A percentile compares a stretch with the other conserved stretches of the same genome.
phyloP scores from a whole-genome alignment of 2,113 vertebrate genomes.

The Heterotilapia buettikoferi region DNA sequence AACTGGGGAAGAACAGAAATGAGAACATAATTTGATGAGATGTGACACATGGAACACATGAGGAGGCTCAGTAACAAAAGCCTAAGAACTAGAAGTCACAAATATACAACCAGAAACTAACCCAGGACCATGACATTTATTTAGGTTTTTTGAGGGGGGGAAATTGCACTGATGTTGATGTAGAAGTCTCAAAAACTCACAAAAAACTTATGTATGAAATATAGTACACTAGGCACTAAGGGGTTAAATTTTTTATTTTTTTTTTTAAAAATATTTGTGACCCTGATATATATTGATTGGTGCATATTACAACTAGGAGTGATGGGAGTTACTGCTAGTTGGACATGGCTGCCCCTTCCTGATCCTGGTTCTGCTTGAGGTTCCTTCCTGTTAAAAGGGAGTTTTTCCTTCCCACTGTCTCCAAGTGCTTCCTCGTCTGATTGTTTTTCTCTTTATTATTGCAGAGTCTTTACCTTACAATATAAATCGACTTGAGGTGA shows the following conservation, averaged over 20 bases:
- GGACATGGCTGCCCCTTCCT: neutral
- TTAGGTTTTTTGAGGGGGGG: neutral
- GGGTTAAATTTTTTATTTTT: neutral
- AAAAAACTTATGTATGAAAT: neutral
- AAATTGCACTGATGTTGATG: neutral
- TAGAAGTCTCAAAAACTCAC: neutral
- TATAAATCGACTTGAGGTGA: neutral
- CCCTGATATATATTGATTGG: neutral
- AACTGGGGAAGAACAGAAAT: neutral
- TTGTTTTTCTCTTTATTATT: neutral
- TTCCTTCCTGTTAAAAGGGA: neutral
- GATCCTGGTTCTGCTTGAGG: neutral
- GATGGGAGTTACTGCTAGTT: neutral
- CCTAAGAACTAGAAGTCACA: neutral
- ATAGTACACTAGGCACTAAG: neutral
- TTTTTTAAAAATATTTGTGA: neutral
- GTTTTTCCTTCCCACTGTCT: neutral
- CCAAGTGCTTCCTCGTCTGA: neutral
- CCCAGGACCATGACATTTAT: neutral
- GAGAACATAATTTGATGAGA: neutral
- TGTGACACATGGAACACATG: neutral
- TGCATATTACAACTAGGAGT: neutral
- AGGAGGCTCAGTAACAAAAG: neutral
- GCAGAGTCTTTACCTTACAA: neutral
- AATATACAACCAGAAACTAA: neutral